Evolutionary conservation across 2,797 vertebrate genomes (phyloP), one percentile per base, ranked within the genome.

Genomic region (Xyrichtys novacula): DNA sequence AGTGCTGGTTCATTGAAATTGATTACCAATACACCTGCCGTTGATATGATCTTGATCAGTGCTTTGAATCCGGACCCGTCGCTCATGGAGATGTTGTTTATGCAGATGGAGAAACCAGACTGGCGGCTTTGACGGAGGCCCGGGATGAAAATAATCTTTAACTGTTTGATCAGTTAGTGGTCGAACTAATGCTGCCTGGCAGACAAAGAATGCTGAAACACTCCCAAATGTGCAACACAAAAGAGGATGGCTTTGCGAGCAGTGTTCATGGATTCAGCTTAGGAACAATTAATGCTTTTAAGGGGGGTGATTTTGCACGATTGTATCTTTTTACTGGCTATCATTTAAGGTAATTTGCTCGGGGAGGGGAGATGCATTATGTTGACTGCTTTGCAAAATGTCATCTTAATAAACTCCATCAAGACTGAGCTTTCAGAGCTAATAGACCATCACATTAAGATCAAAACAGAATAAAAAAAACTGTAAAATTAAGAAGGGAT

Each of bases 1-100:
- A 26, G 31, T 54, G 60, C 44, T 69, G 71, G 72, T 85, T 88
- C 80, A 87, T 87, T 84, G 57, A 78, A 71, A 90, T 83, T 86
- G 88, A 90, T 88, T 83, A 72, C 42, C 85, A 63, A 74, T 89
- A 40, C 39, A 17, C 0, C 3, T 40, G 57, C 58, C 43, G 74
- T 74, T 78, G 74, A 85, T 74, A 77, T 72, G 42, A 84, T 81
- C 55, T 28, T 42, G 48, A 74, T 72, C 70, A 68, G 58, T 77
- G 78, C 80, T 85, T 84, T 71, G 65, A 80, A 78, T 68, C 52
- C 31, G 10, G 5, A 60, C 62, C 7, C 25, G 76, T 8, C 49
- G 38, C 20, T 58, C 44, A 36, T 55, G 60, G 42, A 11, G 26
- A 57, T 58, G 55, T 28, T 57, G 42, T 56, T 78, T 60, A 34